Percentiles rank a stretch among this genome's conserved stretches.
Conservation (phyloP, 2,888 invertebrate species). For the Bugula neritina region DNA sequence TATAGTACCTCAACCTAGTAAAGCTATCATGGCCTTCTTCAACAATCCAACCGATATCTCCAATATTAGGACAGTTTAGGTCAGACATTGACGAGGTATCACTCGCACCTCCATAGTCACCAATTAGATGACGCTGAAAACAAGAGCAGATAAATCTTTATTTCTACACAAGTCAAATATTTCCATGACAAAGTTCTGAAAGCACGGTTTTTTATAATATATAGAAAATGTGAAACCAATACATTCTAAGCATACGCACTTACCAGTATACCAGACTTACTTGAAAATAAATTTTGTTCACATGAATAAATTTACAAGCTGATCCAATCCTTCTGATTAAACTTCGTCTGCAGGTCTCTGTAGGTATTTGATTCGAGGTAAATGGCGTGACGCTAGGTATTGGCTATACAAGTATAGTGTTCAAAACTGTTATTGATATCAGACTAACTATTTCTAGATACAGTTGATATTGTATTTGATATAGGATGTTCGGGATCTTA, state of each 20-base stretch:
- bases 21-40: slow-evolving; percentile 9
- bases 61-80: slow-evolving; percentile 11
- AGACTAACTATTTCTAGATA: too few species aligned
- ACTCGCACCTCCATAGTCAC: not conserved
- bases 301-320: slow-evolving; percentile 9
- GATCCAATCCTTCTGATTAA: not conserved
- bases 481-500: too few species aligned
- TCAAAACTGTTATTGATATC: too few species aligned
- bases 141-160: too few species aligned
- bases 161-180: too few species aligned
- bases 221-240: too few species aligned
- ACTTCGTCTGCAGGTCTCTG: not conserved
- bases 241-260: too few species aligned
- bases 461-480: too few species aligned
- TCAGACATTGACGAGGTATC: not conserved
- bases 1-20: slow-evolving; percentile 10
- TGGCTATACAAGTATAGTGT: too few species aligned
- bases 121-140: slow-evolving; percentile 10
- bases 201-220: too few species aligned
- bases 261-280: too few species aligned
- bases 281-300: slow-evolving; percentile 1
- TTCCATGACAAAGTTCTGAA: too few species aligned
- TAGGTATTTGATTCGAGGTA: not conserved
- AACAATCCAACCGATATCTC: slow-evolving; percentile 5
- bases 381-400: not conserved